phyloP scores from a whole-genome alignment of 1,140 invertebrate genomes.

The Saxidomus purpurata region DNA sequence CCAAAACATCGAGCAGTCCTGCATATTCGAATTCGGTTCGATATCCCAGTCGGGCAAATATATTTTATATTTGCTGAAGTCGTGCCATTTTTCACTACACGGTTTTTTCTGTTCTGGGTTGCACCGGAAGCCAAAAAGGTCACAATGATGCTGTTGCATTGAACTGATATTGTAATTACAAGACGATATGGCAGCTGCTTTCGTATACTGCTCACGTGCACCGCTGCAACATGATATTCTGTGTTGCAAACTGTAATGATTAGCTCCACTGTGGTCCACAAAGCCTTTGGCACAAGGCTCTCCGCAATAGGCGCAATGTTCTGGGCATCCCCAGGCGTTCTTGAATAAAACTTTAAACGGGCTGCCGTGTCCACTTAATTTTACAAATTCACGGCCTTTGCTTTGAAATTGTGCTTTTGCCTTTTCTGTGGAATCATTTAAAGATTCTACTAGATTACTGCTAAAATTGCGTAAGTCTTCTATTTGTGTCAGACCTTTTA shows the following conservation, averaged over 20 bases:
- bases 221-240: conserved; percentile 1
- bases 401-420: not conserved
- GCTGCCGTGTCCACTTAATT: not conserved
- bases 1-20: not conserved
- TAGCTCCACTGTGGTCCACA: not conserved
- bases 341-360: not conserved
- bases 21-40: not conserved
- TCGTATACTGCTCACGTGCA: not conserved
- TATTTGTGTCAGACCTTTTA: not conserved
- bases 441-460: not conserved
- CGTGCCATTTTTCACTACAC: not conserved
- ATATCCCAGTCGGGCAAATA: conserved; percentile 10
- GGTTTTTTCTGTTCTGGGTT: not conserved
- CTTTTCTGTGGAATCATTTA: not conserved
- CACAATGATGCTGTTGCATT: not conserved
- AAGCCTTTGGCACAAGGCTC: conserved; percentile 15
- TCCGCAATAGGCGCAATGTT: conserved; percentile 14
- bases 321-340: conserved; percentile 1
- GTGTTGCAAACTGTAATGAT: conserved; percentile 28
- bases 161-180: conserved; percentile 1
- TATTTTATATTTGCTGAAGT: not conserved
- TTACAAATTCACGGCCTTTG: not conserved
- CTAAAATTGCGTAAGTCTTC: not conserved
- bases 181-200: not conserved
- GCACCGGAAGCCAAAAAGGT: not conserved